Percentiles rank a stretch among this genome's conserved stretches.
Evolutionary conservation across 1,140 invertebrate species (phyloP).

Genomic region (Drosophila pruinosa): DNA sequence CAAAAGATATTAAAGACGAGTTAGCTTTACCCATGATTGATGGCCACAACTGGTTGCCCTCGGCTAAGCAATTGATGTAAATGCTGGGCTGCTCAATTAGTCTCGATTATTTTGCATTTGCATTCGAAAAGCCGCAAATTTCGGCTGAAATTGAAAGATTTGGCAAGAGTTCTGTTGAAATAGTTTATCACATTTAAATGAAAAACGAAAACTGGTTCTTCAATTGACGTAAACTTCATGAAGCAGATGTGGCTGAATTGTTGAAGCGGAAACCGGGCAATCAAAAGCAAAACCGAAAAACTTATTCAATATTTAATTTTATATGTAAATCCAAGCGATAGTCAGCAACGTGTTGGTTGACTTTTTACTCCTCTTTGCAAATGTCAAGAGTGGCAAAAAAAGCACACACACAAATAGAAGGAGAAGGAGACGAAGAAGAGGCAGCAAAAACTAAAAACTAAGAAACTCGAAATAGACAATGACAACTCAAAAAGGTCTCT

Average conservation of each 20-base stretch:
- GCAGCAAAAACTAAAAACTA: conserved; percentile 7
- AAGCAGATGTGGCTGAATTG: conserved; percentile 28
- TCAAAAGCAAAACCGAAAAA: conserved; percentile 28
- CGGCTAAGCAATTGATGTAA: background rate
- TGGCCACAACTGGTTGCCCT: background rate
- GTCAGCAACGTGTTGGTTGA: conserved; percentile 31
- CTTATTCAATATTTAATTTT: conserved; percentile 63
- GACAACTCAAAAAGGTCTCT: conserved; percentile 68
- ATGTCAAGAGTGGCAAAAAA: conserved; percentile 71
- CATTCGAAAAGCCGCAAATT: conserved; percentile 4
- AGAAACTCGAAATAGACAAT: conserved; percentile 65
- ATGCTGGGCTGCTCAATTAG: background rate
- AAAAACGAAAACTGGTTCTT: conserved; percentile 60
- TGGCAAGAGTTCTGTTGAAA: conserved; percentile 32
- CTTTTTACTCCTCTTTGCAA: conserved; percentile 67
- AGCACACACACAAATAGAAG: background rate
- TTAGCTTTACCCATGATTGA: conserved; percentile 14
- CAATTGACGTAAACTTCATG: conserved; percentile 66
- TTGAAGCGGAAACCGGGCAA: conserved; percentile 57
- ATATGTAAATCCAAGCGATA: conserved; percentile 63
- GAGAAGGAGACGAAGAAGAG: background rate
- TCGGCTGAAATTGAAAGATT: conserved; percentile 9
- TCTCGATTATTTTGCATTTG: background rate
- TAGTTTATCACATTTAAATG: conserved; percentile 33
- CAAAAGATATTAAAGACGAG: background rate